Conservation (phyloP, 2,888 invertebrate species). For the Carpatolechia fugitivella region DNA sequence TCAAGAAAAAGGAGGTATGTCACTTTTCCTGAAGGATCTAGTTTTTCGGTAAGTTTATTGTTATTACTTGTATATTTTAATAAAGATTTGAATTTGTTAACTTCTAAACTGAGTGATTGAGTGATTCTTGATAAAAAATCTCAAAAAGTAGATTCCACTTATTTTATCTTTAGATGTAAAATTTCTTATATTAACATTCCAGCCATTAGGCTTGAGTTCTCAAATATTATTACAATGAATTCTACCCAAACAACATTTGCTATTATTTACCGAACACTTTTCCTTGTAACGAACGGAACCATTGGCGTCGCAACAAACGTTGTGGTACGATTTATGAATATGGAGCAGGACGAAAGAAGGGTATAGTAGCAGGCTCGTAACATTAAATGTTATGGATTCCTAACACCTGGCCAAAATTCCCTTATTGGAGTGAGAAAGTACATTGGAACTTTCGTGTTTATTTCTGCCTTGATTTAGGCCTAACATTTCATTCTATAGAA, state of each 20-base stretch:
- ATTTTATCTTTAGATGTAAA: too few relatives aligned
- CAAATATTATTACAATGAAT: too few relatives aligned
- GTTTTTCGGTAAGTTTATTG: constrained; percentile 80
- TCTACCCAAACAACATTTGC: neutral
- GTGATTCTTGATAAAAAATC: too few relatives aligned
- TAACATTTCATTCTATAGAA: too few relatives aligned
- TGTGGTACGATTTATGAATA: constrained; percentile 12
- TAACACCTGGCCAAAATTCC: too few relatives aligned
- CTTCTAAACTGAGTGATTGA: too few relatives aligned
- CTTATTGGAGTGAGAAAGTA: too few relatives aligned
- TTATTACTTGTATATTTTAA: neutral
- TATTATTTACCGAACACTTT: constrained; percentile 1
- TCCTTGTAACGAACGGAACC: neutral
- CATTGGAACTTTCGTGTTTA: too few relatives aligned
- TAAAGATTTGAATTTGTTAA: neutral
- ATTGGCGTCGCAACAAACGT: neutral
- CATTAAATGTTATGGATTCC: neutral
- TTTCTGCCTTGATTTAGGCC: too few relatives aligned
- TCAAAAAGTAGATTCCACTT: too few relatives aligned
- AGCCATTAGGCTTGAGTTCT: too few relatives aligned
- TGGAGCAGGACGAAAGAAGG: constrained; percentile 3
- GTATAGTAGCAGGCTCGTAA: neutral
- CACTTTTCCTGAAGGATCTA: constrained; percentile 85
- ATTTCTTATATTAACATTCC: too few relatives aligned
- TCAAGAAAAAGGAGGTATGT: constrained; percentile 82